Evolutionary conservation across 2,888 invertebrate genomes (phyloP), one percentile per base, ranked within the genome.

Genomic region (Smittia sp.): DNA sequence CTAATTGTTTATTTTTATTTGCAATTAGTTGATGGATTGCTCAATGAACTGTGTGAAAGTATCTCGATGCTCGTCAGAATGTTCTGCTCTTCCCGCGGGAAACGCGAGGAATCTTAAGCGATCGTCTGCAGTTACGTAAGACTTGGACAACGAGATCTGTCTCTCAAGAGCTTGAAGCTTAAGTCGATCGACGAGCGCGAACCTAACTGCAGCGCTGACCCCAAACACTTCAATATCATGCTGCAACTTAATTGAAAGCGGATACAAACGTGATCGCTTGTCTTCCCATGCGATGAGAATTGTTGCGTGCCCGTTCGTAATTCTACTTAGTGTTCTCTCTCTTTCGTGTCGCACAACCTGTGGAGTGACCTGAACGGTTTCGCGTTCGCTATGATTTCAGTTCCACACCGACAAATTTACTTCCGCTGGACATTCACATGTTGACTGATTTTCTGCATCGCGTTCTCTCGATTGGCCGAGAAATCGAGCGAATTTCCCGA

Each of bases 31-130:
- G 69, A 70, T 54, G 69, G 32, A 70, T n/a, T 70, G 69, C 52
- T 70, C 18, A 46, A 70, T 54, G 69, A 70, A 70, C 9, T 70
- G 69, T 70, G 54, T 54, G 69, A 70, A 70, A 70, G 27, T 25
- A 39, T 66, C 39, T 66, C 18, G 32, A 32, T 68, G 41, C 68
- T 68, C 68, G 46, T 46, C 41, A 11, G 38, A 32, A 32, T 32
- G 32, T 6, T 32, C 32, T 32, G 3, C 32, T 32, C n/a, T n/a
- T n/a, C n/a, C 9, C 32, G 32, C 32, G 4, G 32, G 32, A 32
- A 32, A 32, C 15, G 52, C 15, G 38, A 38, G 38, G 32, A 46
- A 46, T 46, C n/a, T n/a, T n/a, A 46, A 46, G 46, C 2, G n/a
- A 11, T 46, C 11, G 2, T 6, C 2, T 6, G 11, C n/a, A n/a